These are phyloP conservation scores for Muscicapa striata DNA, from an alignment of 2,797 vertebrate species.

Conservation along the genomic window DNA sequence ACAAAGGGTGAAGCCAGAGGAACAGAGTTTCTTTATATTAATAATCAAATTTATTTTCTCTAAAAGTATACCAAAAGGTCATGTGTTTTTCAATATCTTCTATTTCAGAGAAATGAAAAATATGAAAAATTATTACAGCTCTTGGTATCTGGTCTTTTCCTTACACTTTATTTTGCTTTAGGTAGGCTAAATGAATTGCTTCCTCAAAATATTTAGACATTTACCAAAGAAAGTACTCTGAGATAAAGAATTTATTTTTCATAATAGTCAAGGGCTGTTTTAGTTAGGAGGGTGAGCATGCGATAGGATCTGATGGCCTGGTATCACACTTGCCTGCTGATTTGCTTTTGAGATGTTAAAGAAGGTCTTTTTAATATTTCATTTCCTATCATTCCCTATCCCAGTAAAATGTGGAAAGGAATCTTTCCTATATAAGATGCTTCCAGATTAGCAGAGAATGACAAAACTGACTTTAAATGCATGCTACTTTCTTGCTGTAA, in stretches of 20 bases:
- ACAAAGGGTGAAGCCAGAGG: neutral
- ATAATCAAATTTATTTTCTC: neutral
- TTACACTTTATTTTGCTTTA: neutral
- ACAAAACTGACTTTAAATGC: neutral
- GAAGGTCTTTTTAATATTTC: neutral
- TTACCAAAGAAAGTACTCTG: neutral
- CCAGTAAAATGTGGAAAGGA: neutral
- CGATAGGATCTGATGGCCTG: neutral
- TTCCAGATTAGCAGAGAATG: neutral
- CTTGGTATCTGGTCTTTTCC: neutral
- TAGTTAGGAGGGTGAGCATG: neutral
- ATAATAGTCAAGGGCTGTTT: neutral
- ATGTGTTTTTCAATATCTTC: neutral
- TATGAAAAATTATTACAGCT: neutral
- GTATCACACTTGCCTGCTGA: neutral
- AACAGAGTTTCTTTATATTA: neutral
- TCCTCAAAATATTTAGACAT: neutral
- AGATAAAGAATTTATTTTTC: neutral
- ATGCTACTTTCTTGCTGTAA: neutral
- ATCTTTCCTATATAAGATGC: neutral
- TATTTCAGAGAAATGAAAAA: neutral
- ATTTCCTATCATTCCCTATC: neutral
- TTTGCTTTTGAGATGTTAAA: neutral
- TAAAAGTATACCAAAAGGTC: neutral
- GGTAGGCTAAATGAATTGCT: neutral